phyloP scores from a whole-genome alignment of 1,140 invertebrate genomes.

The Ostrea edulis region DNA sequence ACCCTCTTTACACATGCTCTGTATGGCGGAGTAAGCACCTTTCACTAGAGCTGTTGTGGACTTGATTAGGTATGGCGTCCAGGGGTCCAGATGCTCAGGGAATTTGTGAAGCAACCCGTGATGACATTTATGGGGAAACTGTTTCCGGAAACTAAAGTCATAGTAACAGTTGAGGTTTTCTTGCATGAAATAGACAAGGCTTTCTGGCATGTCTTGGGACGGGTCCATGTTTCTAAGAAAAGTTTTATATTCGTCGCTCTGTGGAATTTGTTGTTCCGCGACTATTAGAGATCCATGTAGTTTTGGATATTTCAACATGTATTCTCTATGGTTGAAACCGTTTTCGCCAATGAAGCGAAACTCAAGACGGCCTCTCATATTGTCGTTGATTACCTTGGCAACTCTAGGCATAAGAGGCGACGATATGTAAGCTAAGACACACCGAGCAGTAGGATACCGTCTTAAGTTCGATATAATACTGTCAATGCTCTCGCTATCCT shows the following conservation, averaged over 20 bases:
- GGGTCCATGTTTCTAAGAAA: constrained; percentile 31
- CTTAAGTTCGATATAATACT: background rate
- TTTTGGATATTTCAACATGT: background rate
- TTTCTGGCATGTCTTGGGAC: background rate
- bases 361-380: background rate
- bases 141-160: constrained; percentile 43
- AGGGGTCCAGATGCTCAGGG: constrained; percentile 31
- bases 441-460: background rate
- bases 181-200: constrained; percentile 34
- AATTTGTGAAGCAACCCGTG: background rate
- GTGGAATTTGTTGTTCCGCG: constrained; percentile 30
- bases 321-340: background rate
- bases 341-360: constrained; percentile 38
- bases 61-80: constrained; percentile 41
- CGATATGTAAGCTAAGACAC: constrained; percentile 31
- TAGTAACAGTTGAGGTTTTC: constrained; percentile 46
- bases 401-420: constrained; percentile 32
- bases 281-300: constrained; percentile 28
- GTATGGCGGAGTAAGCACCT: constrained; percentile 27
- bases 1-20: background rate
- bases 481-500: background rate
- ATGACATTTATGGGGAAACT: constrained; percentile 23
- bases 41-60: constrained; percentile 9
- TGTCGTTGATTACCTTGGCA: constrained; percentile 5
- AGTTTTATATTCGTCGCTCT: constrained; percentile 38